A percentile compares a stretch with the other conserved stretches of the same genome.
These are phyloP conservation scores for Cinclus cinclus DNA, from an alignment of 2,113 vertebrate genomes.

Conservation along the genomic window DNA sequence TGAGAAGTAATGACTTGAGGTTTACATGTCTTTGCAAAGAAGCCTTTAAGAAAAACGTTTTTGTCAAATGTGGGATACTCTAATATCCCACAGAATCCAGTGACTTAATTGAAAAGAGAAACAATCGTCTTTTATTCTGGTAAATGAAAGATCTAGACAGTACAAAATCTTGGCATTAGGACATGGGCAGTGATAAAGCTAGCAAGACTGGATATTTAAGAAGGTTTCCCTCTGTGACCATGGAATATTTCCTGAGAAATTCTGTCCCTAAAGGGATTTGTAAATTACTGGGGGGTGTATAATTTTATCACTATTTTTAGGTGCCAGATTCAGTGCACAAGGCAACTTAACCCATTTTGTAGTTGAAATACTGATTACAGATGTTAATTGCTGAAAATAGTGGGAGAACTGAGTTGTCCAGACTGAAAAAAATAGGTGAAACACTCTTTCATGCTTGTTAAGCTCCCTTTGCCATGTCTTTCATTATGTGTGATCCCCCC, in stretches of 20 bases:
- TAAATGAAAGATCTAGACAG: background rate
- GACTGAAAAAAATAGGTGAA: background rate
- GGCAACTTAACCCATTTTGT: conserved; percentile 33
- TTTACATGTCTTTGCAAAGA: background rate
- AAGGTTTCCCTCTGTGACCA: background rate
- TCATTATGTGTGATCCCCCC: accelerated
- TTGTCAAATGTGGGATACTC: background rate
- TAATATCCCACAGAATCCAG: background rate
- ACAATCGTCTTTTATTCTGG: background rate
- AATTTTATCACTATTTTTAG: conserved; percentile 38
- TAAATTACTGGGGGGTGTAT: background rate
- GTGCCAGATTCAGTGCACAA: background rate
- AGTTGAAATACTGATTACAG: background rate
- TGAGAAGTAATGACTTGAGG: background rate
- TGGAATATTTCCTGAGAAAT: conserved; percentile 12
- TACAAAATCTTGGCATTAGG: background rate
- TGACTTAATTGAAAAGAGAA: background rate
- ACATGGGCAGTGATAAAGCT: background rate
- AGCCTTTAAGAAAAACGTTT: background rate
- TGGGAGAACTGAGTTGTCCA: background rate
- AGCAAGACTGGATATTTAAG: background rate
- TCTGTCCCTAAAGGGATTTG: conserved; percentile 8
- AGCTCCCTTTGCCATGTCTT: background rate
- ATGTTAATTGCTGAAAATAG: background rate
- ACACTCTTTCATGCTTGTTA: background rate